Evolutionary conservation across 1,140 invertebrate species (phyloP).

Genomic region (Solenopsis fugax): DNA sequence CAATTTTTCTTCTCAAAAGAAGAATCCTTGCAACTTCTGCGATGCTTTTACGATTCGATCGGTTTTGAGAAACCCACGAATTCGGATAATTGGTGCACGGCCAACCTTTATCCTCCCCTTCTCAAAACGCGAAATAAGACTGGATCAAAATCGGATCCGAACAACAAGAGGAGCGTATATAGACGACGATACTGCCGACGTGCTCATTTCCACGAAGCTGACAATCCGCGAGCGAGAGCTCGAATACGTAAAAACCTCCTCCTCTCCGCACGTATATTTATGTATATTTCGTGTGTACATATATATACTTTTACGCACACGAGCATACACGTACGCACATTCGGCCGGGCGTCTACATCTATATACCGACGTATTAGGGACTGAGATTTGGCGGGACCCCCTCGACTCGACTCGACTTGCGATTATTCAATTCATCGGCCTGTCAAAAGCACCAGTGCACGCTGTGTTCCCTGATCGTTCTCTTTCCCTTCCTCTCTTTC

Average conservation of each 20-base stretch:
- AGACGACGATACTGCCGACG: background rate
- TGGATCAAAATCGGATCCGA: background rate
- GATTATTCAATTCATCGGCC: conserved; percentile 88
- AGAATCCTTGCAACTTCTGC: background rate
- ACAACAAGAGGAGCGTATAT: background rate
- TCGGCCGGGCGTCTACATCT: conserved; percentile 54
- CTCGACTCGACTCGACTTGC: conserved; percentile 87
- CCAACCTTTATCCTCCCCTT: background rate
- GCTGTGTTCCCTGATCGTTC: conserved; percentile 83
- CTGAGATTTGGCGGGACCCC: conserved; percentile 85
- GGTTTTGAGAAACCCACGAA: background rate
- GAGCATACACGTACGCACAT: conserved; percentile 29
- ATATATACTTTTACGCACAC: conserved; percentile 32
- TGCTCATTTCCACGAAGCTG: conserved; percentile 70
- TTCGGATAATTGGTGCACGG: background rate
- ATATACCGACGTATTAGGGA: conserved; percentile 81
- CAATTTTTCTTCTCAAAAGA: background rate
- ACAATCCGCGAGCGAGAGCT: conserved; percentile 70
- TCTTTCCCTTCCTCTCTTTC: conserved; percentile 76
- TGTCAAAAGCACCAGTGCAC: conserved; percentile 87
- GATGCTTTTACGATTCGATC: background rate
- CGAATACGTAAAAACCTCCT: conserved; percentile 44
- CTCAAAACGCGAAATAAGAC: conserved; percentile 8
- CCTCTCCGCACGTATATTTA: background rate
- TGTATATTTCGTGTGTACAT: background rate